phyloP scores from a whole-genome alignment of 2,113 vertebrate species.

The Dinomys branickii region DNA sequence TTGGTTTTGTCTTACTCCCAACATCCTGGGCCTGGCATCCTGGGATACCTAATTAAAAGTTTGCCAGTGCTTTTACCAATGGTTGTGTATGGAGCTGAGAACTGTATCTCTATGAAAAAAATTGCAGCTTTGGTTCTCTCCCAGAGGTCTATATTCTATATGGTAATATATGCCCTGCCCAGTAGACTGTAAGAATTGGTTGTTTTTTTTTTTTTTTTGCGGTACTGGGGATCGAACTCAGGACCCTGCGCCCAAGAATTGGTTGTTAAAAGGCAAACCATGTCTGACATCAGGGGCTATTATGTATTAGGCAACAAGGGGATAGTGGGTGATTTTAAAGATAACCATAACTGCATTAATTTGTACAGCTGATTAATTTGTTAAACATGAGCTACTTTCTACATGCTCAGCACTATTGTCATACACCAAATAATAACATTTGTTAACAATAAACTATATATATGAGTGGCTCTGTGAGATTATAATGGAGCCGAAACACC shows the following conservation, averaged over 20 bases:
- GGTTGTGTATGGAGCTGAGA: not conserved
- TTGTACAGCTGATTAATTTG: not conserved
- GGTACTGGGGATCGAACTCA: too few species aligned
- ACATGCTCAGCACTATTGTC: not conserved
- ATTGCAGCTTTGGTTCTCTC: not conserved
- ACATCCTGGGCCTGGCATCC: not conserved
- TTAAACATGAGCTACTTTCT: not conserved
- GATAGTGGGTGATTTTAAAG: not conserved
- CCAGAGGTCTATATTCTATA: not conserved
- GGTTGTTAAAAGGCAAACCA: too few species aligned
- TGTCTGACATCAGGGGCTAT: not conserved
- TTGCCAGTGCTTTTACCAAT: not conserved
- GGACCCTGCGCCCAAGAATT: too few species aligned
- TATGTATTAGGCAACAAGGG: not conserved
- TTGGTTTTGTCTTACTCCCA: constrained; percentile 60
- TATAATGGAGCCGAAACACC: not conserved
- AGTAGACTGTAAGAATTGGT: fast-evolving
- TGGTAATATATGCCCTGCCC: not conserved
- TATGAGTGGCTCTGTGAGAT: not conserved
- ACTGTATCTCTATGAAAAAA: not conserved
- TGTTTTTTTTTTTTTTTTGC: too few species aligned
- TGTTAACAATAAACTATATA: not conserved
- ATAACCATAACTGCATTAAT: not conserved
- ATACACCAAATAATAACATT: not conserved
- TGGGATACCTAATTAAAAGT: constrained; percentile 56